A percentile compares a stretch with the other conserved stretches of the same genome.
Evolutionary conservation across 1,140 invertebrate genomes (phyloP).

Genomic region (Vanessa tameamea): DNA sequence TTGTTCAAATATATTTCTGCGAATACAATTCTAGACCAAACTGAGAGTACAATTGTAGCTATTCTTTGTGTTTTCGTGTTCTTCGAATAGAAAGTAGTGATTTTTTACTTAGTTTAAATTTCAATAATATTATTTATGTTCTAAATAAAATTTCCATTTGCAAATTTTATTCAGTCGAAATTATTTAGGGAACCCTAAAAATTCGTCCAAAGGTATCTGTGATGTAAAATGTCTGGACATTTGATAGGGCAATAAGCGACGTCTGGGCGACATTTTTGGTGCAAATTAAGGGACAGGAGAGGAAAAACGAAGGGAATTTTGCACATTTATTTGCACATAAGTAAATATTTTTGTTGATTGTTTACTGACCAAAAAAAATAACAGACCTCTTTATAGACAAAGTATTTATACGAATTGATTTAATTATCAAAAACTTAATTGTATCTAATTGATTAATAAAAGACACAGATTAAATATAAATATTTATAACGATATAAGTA

Average conservation of each 20-base stretch:
- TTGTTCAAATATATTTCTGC: slow-evolving; percentile 12
- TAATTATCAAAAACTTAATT: neutral
- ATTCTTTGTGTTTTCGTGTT: neutral
- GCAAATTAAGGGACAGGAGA: slow-evolving; percentile 29
- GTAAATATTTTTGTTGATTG: slow-evolving; percentile 30
- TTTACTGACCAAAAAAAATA: neutral
- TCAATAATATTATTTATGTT: neutral
- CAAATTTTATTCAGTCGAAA: slow-evolving; percentile 15
- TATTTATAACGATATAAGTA: neutral
- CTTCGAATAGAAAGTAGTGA: neutral
- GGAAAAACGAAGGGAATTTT: slow-evolving; percentile 27
- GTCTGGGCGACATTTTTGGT: slow-evolving; percentile 38
- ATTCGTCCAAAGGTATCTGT: slow-evolving; percentile 17
- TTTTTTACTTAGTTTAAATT: neutral
- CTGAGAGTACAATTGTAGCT: neutral
- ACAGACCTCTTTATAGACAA: neutral
- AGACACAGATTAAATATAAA: neutral
- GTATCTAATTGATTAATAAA: neutral
- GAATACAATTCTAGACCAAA: neutral
- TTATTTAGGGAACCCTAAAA: slow-evolving; percentile 36
- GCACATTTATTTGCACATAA: slow-evolving; percentile 36
- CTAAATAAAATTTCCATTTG: neutral
- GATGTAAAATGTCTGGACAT: slow-evolving; percentile 35
- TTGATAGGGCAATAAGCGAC: slow-evolving; percentile 38
- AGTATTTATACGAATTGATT: neutral